Evolutionary conservation across 2,797 vertebrate genomes (phyloP).

Genomic region (Melanotaenia boesemani): DNA sequence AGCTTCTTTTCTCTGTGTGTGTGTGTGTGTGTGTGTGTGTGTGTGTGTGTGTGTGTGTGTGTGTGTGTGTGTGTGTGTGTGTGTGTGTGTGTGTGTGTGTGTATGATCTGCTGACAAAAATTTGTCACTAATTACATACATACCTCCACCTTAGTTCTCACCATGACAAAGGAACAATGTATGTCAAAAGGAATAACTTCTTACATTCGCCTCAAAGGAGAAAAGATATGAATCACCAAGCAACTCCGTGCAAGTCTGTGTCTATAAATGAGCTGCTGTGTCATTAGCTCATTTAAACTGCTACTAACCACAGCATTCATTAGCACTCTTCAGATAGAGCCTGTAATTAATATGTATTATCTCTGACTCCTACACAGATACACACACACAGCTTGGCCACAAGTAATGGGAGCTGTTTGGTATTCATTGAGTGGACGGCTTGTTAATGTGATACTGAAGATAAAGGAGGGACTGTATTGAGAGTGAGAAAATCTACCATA

Average conservation of each 20-base stretch:
- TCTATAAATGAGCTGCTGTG: constrained; percentile 72
- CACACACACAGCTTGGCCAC: constrained; percentile 37
- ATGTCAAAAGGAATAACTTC: constrained; percentile 61
- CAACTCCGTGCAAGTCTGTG: constrained; percentile 21
- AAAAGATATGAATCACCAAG: constrained; percentile 59
- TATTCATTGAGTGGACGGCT: constrained; percentile 77
- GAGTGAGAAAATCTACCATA: constrained; percentile 68
- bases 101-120: background rate
- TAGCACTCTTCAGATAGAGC: constrained; percentile 79
- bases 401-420: constrained; percentile 76
- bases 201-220: constrained; percentile 53
- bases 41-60: too few relatives aligned
- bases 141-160: background rate
- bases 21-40: too few relatives aligned
- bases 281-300: constrained; percentile 82
- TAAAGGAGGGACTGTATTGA: constrained; percentile 67
- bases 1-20: background rate
- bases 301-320: constrained; percentile 80
- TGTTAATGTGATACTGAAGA: constrained; percentile 79
- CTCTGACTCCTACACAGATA: constrained; percentile 64
- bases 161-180: constrained; percentile 16
- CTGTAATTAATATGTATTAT: constrained; percentile 83
- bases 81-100: too few relatives aligned
- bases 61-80: too few relatives aligned
- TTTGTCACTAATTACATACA: background rate